Percentiles rank a stretch among this genome's conserved stretches.
These are phyloP conservation scores for Conus betulinus DNA, from an alignment of 1,140 invertebrate species.

Conservation along the genomic window DNA sequence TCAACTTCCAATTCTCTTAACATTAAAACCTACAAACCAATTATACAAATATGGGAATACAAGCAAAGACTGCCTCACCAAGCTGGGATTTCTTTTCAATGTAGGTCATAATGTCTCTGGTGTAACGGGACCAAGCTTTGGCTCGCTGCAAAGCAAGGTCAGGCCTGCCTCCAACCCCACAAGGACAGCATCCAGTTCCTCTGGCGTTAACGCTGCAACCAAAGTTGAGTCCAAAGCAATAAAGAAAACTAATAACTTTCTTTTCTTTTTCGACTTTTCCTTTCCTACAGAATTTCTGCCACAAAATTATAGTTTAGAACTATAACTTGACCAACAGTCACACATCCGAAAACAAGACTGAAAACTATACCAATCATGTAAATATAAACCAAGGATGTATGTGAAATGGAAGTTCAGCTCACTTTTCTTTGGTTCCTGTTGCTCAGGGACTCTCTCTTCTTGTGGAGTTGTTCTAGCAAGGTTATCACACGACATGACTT, in stretches of 20 bases:
- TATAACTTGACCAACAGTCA: too few species aligned
- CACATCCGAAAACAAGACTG: too few species aligned
- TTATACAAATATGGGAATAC: too few species aligned
- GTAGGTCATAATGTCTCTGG: slow-evolving; percentile 78
- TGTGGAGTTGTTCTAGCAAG: neutral
- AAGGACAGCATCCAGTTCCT: slow-evolving; percentile 74
- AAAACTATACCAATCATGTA: too few species aligned
- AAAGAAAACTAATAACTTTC: too few species aligned
- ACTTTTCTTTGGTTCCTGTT: slow-evolving; percentile 28
- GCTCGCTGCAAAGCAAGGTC: slow-evolving; percentile 78
- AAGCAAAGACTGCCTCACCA: slow-evolving; percentile 54
- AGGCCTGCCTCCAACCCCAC: slow-evolving; percentile 74
- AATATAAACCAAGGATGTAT: too few species aligned
- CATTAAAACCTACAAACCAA: too few species aligned
- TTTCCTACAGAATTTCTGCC: too few species aligned
- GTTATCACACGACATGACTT: slow-evolving; percentile 29
- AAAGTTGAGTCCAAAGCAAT: neutral
- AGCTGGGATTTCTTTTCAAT: slow-evolving; percentile 78
- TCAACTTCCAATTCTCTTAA: too few species aligned
- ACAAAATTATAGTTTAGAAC: too few species aligned
- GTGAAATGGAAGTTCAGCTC: neutral
- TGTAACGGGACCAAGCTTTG: slow-evolving; percentile 80
- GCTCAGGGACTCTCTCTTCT: neutral
- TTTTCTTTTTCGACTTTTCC: too few species aligned
- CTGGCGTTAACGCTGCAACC: slow-evolving; percentile 57